Evolutionary conservation across 2,797 vertebrate genomes (phyloP), one percentile per base, ranked within the genome.

Genomic region (Bradypus variegatus): DNA sequence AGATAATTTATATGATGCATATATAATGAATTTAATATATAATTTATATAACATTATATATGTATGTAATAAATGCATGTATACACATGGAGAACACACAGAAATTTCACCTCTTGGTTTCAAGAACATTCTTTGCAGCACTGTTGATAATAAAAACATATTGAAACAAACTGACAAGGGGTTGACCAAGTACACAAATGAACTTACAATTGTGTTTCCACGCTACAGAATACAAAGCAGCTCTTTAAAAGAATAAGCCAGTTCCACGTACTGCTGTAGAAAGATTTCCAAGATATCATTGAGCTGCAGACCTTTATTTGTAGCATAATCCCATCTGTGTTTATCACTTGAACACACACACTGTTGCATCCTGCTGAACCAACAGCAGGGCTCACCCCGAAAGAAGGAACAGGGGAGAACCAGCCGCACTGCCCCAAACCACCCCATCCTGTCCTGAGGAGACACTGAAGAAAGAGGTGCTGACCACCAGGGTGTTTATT

Each of bases 251-350:
- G 23, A 55, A 21, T 8, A 64, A 55, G 60, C 19, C 29, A 31
- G 31, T 50, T 48, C 31, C 41, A 0, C 3, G 11, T 2, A 3
- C 48, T 6, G 14, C 69, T 18, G 3, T 0, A 11, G 64, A 65
- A 80, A 50, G 38, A 16, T n/a, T 73, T 31, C 58, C 53, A 36
- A 38, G 64, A 14, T 2, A 5, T 8, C 9, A 31, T 3, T 12
- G 64, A 62, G 38, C 62, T n/a, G 27, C 69, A 73, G 79, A 19
- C 21, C 12, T 36, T 3, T 31, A 21, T 15, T n/a, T 1, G 1
- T 0, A 38, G 11, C 55, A 64, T 18, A 12, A n/a, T 33, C 25
- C 21, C 65, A 7, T 33, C 31, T 1, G 5, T 5, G 13, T 41
- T 53, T 33, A 45, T 50, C 82, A 76, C 13, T 2, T 23, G 50